These are phyloP conservation scores for Tigriopus japonicus DNA, from an alignment of 1,140 invertebrate species.

Conservation along the genomic window DNA sequence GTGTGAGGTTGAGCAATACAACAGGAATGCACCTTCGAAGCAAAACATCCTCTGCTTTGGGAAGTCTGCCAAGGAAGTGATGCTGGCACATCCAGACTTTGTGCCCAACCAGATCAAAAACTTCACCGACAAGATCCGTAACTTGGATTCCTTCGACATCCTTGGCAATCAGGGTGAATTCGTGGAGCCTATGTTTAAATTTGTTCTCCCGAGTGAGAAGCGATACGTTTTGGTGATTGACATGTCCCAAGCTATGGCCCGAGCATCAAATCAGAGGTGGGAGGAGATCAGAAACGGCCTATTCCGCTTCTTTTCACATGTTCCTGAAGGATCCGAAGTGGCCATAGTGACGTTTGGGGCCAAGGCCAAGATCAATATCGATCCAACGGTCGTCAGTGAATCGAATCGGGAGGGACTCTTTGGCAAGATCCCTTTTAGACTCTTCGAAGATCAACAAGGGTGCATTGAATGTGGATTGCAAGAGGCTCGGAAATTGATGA, in stretches of 20 bases:
- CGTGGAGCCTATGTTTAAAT: constrained; percentile 1
- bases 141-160: background rate
- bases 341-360: constrained; percentile 4
- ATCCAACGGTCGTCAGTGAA: constrained; percentile 4
- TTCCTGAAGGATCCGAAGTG: constrained; percentile 5
- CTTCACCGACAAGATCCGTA: constrained; percentile 4
- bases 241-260: background rate
- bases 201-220: background rate
- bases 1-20: background rate
- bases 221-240: constrained; percentile 7
- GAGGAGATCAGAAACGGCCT: background rate
- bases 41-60: constrained; percentile 17
- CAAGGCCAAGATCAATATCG: background rate
- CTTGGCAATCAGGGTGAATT: background rate
- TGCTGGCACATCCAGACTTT: background rate
- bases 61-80: constrained; percentile 14
- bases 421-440: constrained; percentile 7
- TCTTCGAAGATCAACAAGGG: background rate
- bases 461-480: constrained; percentile 4
- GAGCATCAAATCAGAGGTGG: background rate
- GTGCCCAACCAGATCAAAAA: background rate
- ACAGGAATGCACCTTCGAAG: constrained; percentile 4
- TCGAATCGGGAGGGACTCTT: constrained; percentile 9
- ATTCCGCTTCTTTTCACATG: constrained; percentile 5
- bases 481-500: background rate